Evolutionary conservation across 1,140 invertebrate genomes (phyloP).

Genomic region (Apis dorsata): DNA sequence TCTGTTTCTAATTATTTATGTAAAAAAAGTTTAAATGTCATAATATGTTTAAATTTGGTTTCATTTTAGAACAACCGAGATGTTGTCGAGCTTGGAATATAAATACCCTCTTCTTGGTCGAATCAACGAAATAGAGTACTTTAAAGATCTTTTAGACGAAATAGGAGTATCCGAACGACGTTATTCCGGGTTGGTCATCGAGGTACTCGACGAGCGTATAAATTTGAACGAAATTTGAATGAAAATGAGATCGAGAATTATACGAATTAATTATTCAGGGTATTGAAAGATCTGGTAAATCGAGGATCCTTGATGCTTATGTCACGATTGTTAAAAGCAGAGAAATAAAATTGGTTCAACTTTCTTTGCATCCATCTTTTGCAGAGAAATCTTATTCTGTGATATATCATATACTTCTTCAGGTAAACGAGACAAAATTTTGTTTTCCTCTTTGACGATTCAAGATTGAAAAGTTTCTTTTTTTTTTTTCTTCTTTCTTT

Average conservation of each 20-base stretch:
- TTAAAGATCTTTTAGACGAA: conserved; percentile 68
- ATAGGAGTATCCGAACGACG: conserved; percentile 63
- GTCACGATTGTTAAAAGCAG: conserved; percentile 73
- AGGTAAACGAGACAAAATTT: conserved; percentile 44
- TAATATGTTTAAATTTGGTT: background rate
- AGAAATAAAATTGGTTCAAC: conserved; percentile 70
- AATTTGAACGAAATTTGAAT: background rate
- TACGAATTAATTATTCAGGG: conserved; percentile 70
- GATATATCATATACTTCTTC: conserved; percentile 58
- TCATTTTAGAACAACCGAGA: background rate
- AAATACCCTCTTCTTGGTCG: conserved; percentile 70
- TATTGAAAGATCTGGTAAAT: conserved; percentile 79
- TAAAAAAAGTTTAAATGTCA: background rate
- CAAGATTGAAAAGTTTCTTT: too few relatives aligned
- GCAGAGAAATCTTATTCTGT: conserved; percentile 51
- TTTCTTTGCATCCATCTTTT: conserved; percentile 63
- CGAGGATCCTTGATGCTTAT: conserved; percentile 80
- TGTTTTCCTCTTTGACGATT: background rate
- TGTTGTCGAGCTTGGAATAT: conserved; percentile 13
- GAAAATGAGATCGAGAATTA: background rate
- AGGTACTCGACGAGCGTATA: conserved; percentile 57
- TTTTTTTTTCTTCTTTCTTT: background rate
- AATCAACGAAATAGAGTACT: conserved; percentile 69
- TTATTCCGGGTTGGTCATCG: conserved; percentile 71
- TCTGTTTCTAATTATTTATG: background rate